Conservation (phyloP, 1,140 invertebrate genomes). For the Euura lappo region DNA sequence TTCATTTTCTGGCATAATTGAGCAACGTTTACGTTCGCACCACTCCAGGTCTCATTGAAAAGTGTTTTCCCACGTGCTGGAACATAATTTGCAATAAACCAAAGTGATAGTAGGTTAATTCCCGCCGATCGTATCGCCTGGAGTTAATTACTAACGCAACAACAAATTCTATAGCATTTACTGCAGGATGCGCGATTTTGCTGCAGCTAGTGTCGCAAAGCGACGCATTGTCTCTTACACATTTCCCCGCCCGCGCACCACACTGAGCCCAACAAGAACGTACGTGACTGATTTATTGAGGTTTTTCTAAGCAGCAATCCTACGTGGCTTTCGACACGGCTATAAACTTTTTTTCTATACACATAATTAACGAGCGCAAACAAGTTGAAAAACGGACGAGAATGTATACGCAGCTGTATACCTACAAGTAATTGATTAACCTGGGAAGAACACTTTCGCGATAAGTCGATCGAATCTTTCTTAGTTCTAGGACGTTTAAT, state of each 20-base stretch:
- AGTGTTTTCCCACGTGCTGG: constrained; percentile 56
- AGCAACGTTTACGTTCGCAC: constrained; percentile 54
- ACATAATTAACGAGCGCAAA: neutral
- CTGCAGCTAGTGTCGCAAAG: neutral
- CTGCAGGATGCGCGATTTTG: constrained; percentile 1
- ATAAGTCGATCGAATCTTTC: neutral
- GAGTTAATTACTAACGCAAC: neutral
- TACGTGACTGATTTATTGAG: constrained; percentile 3
- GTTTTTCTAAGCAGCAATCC: neutral
- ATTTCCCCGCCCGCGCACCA: too few species aligned
- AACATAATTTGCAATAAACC: constrained; percentile 58
- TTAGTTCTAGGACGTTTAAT: constrained; percentile 23
- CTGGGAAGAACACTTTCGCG: neutral
- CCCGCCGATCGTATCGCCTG: constrained; percentile 51
- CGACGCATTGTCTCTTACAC: neutral
- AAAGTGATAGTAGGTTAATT: constrained; percentile 60
- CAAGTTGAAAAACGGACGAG: neutral
- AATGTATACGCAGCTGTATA: too few species aligned
- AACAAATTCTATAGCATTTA: constrained; percentile 2
- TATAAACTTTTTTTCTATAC: neutral
- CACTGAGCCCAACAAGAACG: neutral
- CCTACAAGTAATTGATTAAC: neutral
- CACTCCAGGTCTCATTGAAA: constrained; percentile 46
- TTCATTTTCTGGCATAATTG: constrained; percentile 44
- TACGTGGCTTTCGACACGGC: neutral